Conservation (phyloP, 2,113 vertebrate genomes). For the Rattus norvegicus region GRCr8 NC_086023.1:55936001-55936500, state of each 20-base stretch:
- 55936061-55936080: neutral
- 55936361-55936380: too few species aligned
- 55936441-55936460: neutral
- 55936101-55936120: conserved; percentile 5
- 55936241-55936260: neutral
- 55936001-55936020: neutral
- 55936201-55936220: neutral
- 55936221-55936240: neutral
- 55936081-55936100: neutral
- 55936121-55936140: neutral
- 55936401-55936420: too few species aligned
- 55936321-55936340: too few species aligned
- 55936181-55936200: neutral
- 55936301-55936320: neutral
- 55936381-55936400: too few species aligned
- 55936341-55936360: too few species aligned
- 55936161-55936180: neutral
- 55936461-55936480: neutral
- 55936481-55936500: neutral
- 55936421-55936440: too few species aligned
- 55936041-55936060: neutral
- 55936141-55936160: neutral
- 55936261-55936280: neutral
- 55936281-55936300: neutral
- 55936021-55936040: neutral